A percentile compares a stretch with the other conserved stretches of the same genome.
Evolutionary conservation across 2,113 vertebrate species (phyloP).

Genomic region (Cyanoliseus patagonus): DNA sequence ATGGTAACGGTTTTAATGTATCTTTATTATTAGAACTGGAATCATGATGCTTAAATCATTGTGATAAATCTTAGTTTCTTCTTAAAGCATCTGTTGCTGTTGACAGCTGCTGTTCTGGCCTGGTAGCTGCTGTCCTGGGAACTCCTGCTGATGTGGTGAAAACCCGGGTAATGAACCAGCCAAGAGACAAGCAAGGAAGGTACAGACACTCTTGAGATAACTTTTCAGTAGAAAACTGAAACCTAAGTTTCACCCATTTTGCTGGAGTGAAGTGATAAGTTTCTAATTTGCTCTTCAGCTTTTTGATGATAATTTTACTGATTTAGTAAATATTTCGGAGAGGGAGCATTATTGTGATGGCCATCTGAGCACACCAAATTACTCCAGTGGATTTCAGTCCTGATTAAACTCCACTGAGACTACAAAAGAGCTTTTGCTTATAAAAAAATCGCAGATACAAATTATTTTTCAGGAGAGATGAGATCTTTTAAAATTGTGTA

Average conservation of each 20-base stretch:
- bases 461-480: background rate
- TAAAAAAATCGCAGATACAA: background rate
- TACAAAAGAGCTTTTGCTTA: background rate
- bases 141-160: conserved; percentile 88
- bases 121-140: conserved; percentile 85
- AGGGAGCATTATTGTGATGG: background rate
- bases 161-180: conserved; percentile 89
- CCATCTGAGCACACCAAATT: background rate
- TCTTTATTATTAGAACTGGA: background rate
- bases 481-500: background rate
- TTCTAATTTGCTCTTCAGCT: background rate
- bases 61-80: background rate
- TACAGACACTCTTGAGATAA: background rate
- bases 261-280: background rate
- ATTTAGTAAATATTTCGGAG: background rate
- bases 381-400: background rate
- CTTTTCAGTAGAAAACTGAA: background rate
- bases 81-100: conserved; percentile 37
- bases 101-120: conserved; percentile 78
- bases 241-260: background rate
- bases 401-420: background rate
- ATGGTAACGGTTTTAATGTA: background rate
- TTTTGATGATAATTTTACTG: background rate
- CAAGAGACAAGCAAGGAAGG: conserved; percentile 81
- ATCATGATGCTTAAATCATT: background rate